Evolutionary conservation across 2,888 invertebrate species (phyloP), one percentile per base, ranked within the genome.

Genomic region (Labia minor): DNA sequence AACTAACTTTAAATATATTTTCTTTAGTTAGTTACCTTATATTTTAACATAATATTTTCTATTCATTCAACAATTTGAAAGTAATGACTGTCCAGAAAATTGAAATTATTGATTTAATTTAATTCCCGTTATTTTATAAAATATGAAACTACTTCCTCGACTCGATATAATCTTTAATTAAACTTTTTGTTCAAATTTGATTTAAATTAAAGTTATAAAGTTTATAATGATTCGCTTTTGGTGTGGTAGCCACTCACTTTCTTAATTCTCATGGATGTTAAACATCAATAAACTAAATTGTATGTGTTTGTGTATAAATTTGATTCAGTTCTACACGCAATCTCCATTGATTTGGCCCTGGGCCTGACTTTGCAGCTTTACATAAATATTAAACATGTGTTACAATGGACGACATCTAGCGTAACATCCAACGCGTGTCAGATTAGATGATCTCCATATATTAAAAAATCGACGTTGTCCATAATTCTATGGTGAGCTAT

Each of bases 401-500:
- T 26, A 49, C 49, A 49, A 49, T 49, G 14, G 14, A 49, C 49
- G 49, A 49, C 49, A 49, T 49, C 49, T 49, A 49, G 49, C 49
- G 49, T 49, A 49, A 49, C 49, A 49, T 49, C n/a, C 2, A 49
- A 49, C 49, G 49, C 49, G 49, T 49, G 49, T 49, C 49, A 49
- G 49, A 49, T 49, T 49, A 49, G 16, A 49, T 49, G 49, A 49
- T 49, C 49, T 49, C 49, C 49, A 49, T 49, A 49, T 49, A 49
- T 49, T 49, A 49, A 10, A 49, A 49, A 16, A 2, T n/a, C 14
- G 8, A n/a, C 16, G 49, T 49, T 49, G 16, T 49, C 3, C 49
- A 49, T 49, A 49, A 49, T 49, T 49, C n/a, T 14, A 4, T 8
- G 49, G 49, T 49, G 2, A n/a, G 6, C 49, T 49, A n/a, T 14